Percentiles rank a stretch among this genome's conserved stretches.
These are phyloP conservation scores for Cinclus mexicanus DNA, from an alignment of 2,113 vertebrate genomes.

Conservation along the genomic window DNA sequence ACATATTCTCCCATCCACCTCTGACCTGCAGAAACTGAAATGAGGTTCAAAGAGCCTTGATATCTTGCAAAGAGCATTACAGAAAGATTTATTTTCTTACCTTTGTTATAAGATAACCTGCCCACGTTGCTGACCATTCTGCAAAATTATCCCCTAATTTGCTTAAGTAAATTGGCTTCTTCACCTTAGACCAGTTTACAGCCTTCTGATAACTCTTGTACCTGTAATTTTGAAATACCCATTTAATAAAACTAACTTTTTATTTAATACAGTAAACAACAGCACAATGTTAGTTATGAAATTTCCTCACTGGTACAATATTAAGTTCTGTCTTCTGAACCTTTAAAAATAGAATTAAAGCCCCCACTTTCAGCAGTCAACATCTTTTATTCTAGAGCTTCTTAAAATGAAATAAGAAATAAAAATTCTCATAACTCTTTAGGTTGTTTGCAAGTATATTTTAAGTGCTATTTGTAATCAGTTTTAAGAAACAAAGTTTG, in stretches of 20 bases:
- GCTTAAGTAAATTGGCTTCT: constrained; percentile 95
- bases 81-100: constrained; percentile 70
- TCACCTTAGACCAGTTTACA: constrained; percentile 91
- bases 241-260: not conserved
- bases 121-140: constrained; percentile 97
- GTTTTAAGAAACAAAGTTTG: not conserved
- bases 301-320: not conserved
- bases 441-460: not conserved
- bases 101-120: constrained; percentile 96
- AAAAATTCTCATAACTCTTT: not conserved
- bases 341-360: not conserved
- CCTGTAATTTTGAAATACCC: constrained; percentile 74
- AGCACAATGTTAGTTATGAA: not conserved
- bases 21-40: not conserved
- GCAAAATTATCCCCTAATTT: constrained; percentile 91
- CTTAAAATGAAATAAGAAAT: not conserved
- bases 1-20: not conserved
- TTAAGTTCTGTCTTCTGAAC: not conserved
- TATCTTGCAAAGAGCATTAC: not conserved
- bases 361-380: not conserved
- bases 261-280: not conserved
- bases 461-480: not conserved
- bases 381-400: not conserved
- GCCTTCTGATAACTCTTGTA: constrained; percentile 97
- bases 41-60: not conserved